Evolutionary conservation across 2,888 invertebrate species (phyloP).

Genomic region (Caenorhabditis becei): DNA sequence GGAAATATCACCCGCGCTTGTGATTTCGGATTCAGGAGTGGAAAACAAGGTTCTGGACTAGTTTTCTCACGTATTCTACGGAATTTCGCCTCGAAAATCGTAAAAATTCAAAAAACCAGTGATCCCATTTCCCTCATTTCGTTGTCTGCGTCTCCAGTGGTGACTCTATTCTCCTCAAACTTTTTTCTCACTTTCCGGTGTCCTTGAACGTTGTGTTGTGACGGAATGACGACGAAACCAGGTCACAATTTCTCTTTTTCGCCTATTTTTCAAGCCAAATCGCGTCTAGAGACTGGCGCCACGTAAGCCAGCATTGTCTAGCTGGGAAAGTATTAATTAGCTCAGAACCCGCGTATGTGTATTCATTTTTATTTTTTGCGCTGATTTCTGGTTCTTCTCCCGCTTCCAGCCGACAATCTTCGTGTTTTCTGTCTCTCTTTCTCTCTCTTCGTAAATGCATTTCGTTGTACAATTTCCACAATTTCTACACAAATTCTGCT

Average conservation of each 20-base stretch:
- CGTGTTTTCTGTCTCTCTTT: background rate
- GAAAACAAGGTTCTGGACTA: too few species aligned
- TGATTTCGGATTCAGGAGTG: too few species aligned
- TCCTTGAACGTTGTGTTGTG: constrained; percentile 32
- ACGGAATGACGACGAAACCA: constrained; percentile 18
- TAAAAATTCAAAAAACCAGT: too few species aligned
- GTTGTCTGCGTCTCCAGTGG: constrained; percentile 10
- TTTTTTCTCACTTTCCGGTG: constrained; percentile 41
- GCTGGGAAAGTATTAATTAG: too few species aligned
- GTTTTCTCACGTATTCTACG: too few species aligned
- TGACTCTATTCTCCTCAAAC: background rate
- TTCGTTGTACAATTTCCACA: background rate
- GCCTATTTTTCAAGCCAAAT: too few species aligned
- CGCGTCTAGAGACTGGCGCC: too few species aligned
- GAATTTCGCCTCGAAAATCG: too few species aligned
- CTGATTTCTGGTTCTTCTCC: background rate
- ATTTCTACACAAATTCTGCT: background rate
- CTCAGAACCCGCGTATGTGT: too few species aligned
- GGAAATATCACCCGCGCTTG: too few species aligned
- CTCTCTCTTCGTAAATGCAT: background rate
- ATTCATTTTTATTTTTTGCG: background rate
- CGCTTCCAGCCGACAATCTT: background rate
- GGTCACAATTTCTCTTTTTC: constrained; percentile 21
- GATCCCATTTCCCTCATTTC: constrained; percentile 6
- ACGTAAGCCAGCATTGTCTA: too few species aligned